phyloP scores from a whole-genome alignment of 1,140 invertebrate genomes.

The Potamilus streckersoni region DNA sequence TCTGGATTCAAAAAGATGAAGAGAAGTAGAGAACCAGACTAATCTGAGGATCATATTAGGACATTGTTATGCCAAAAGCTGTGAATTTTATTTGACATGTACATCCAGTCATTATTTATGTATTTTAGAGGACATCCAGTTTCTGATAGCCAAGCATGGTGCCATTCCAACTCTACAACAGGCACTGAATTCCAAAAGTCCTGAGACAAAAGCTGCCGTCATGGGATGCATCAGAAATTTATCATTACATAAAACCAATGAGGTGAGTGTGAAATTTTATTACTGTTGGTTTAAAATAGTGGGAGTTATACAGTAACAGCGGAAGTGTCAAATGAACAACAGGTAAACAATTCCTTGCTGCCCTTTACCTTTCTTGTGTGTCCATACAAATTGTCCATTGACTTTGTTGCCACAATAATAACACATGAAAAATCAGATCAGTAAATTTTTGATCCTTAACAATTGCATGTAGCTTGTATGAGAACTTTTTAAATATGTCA shows the following conservation, averaged over 20 bases:
- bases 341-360: too few relatives aligned
- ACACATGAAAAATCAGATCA: too few relatives aligned
- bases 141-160: conserved; percentile 47
- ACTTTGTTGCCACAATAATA: too few relatives aligned
- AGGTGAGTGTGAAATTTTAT: conserved; percentile 36
- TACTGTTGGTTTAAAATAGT: background rate
- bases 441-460: too few relatives aligned
- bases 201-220: conserved; percentile 45
- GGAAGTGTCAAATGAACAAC: too few relatives aligned
- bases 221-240: conserved; percentile 55
- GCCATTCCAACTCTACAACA: conserved; percentile 40
- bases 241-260: conserved; percentile 53
- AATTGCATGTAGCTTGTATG: too few relatives aligned
- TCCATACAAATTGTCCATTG: too few relatives aligned
- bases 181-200: conserved; percentile 30
- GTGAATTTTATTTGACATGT: background rate
- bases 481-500: too few relatives aligned
- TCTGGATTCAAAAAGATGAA: background rate
- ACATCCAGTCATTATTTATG: background rate
- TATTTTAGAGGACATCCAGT: conserved; percentile 51
- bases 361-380: too few relatives aligned
- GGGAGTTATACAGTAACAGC: too few relatives aligned
- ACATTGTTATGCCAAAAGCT: too few relatives aligned
- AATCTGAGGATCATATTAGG: background rate
- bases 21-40: background rate